phyloP scores from a whole-genome alignment of 2,888 invertebrate genomes.

The Fragum fragum region DNA sequence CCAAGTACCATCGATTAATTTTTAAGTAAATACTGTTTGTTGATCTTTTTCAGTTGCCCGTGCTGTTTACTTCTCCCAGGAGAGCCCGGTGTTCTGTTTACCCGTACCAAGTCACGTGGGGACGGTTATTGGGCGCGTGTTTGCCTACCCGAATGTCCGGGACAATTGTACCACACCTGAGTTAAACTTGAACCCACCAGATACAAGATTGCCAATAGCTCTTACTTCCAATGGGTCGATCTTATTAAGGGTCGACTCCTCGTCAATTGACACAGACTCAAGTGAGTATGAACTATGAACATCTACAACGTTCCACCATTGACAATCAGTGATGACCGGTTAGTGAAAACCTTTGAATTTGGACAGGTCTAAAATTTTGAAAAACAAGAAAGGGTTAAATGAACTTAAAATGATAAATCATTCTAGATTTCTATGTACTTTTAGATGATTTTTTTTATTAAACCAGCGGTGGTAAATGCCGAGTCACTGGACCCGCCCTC shows the following conservation, averaged over 20 bases:
- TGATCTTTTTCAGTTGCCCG: slow-evolving; percentile 44
- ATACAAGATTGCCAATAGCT: not conserved
- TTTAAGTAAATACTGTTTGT: slow-evolving; percentile 28
- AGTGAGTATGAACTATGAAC: not conserved
- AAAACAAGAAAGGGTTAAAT: no score
- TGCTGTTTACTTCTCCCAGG: slow-evolving; percentile 59
- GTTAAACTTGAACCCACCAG: not conserved
- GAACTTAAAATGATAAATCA: no score
- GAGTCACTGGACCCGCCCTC: no score
- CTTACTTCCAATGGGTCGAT: slow-evolving; percentile 3
- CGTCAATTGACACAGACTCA: not conserved
- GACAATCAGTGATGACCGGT: no score
- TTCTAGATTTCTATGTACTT: no score
- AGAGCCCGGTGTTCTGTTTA: slow-evolving; percentile 52
- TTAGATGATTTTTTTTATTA: no score
- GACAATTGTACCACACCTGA: slow-evolving; percentile 33
- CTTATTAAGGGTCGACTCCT: not conserved
- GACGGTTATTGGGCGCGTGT: slow-evolving; percentile 57
- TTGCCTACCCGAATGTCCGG: slow-evolving; percentile 46
- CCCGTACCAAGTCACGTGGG: slow-evolving; percentile 35
- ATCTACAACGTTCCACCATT: no score
- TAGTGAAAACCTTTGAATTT: no score
- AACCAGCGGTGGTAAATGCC: no score
- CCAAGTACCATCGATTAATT: slow-evolving; percentile 9
- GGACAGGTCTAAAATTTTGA: no score